Evolutionary conservation across 2,113 vertebrate genomes (phyloP).

Genomic region (Hydrochoerus hydrochaeris): DNA sequence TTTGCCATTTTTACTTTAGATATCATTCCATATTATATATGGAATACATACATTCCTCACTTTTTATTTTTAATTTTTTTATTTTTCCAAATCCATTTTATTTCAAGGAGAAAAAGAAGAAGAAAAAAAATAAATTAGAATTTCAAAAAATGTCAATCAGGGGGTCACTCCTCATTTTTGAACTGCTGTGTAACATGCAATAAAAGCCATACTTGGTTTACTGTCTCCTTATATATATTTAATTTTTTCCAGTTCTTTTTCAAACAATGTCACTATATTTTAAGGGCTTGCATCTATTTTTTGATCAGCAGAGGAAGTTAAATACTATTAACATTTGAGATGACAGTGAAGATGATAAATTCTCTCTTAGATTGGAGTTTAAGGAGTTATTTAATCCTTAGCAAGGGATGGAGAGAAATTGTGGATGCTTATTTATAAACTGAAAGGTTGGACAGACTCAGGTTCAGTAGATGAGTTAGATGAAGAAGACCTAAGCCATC

Average conservation of each 20-base stretch:
- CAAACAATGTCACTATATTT: background rate
- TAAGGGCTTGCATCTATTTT: background rate
- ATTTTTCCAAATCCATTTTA: too few species aligned
- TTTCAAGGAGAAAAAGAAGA: too few species aligned
- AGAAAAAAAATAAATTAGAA: too few species aligned
- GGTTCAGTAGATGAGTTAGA: background rate
- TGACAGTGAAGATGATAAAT: background rate
- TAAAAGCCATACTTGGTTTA: background rate
- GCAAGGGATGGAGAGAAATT: background rate
- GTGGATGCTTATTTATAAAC: background rate
- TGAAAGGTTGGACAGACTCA: background rate
- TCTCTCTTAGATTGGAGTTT: background rate
- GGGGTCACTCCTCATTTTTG: background rate
- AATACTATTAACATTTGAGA: background rate
- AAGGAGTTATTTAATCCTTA: constrained; percentile 11
- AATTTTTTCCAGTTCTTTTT: background rate
- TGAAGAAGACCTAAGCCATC: background rate
- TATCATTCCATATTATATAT: background rate
- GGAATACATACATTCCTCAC: background rate
- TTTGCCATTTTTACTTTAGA: background rate
- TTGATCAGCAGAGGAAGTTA: background rate
- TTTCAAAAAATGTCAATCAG: too few species aligned
- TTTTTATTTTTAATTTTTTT: background rate
- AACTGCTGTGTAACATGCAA: background rate
- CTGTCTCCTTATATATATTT: background rate